These are phyloP conservation scores for Pseudomyrmex gracilis DNA, from an alignment of 1,140 invertebrate species.

Conservation along the genomic window DNA sequence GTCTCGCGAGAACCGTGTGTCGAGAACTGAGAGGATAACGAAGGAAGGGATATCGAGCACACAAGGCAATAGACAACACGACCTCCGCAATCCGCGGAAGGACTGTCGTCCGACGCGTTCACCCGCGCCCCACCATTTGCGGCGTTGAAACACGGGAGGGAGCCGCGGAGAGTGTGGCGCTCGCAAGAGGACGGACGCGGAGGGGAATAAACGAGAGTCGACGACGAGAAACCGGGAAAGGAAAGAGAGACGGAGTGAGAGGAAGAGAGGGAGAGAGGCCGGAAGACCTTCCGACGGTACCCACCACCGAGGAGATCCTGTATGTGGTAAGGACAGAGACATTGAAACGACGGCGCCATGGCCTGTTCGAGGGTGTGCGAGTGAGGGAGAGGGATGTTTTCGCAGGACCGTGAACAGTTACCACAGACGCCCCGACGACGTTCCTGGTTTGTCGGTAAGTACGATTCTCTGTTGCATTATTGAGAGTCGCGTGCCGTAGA, in stretches of 20 bases:
- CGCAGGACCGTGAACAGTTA: conserved; percentile 59
- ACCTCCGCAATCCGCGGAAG: conserved; percentile 78
- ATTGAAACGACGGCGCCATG: conserved; percentile 24
- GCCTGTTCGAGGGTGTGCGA: conserved; percentile 24
- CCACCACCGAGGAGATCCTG: neutral
- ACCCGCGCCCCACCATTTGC: conserved; percentile 62
- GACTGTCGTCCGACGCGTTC: conserved; percentile 73
- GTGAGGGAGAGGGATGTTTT: conserved; percentile 61
- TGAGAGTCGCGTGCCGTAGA: conserved; percentile 22
- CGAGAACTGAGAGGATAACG: conserved; percentile 29
- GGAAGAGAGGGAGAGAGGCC: neutral
- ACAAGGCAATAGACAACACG: conserved; percentile 58
- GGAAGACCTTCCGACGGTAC: conserved; percentile 12
- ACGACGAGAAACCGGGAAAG: neutral
- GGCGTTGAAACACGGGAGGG: conserved; percentile 9
- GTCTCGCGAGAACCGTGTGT: conserved; percentile 5
- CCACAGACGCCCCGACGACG: neutral
- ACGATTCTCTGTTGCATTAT: conserved; percentile 21
- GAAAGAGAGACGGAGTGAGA: neutral
- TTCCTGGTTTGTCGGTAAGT: conserved; percentile 22
- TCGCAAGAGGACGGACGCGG: neutral
- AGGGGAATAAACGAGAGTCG: neutral
- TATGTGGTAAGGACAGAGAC: conserved; percentile 20
- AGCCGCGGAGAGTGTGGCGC: conserved; percentile 41
- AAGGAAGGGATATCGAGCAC: conserved; percentile 32